A percentile compares a stretch with the other conserved stretches of the same genome.
phyloP scores from a whole-genome alignment of 2,888 invertebrate species.

The Tetrapedia diversipes region DNA sequence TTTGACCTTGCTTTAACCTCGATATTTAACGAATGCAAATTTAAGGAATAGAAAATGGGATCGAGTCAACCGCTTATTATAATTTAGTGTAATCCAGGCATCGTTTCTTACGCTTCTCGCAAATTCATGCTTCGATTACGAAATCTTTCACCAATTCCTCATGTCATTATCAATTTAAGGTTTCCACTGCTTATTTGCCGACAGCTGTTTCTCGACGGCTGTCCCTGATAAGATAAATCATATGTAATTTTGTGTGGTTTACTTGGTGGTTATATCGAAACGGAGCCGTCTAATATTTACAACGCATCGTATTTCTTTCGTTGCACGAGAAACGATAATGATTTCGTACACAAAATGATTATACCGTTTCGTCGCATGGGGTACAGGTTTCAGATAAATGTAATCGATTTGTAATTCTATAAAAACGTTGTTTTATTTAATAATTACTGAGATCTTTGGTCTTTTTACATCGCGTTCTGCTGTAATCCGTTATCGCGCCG shows the following conservation, averaged over 20 bases:
- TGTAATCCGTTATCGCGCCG: background rate
- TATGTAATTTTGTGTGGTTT: background rate
- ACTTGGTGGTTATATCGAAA: background rate
- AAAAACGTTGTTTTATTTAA: background rate
- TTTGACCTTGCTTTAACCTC: no score
- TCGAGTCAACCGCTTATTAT: no score
- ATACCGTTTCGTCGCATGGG: background rate
- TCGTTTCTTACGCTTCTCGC: no score
- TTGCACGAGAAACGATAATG: background rate
- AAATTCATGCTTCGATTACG: background rate
- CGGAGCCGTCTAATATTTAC: background rate
- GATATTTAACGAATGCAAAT: no score
- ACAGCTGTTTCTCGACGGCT: background rate
- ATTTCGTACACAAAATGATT: background rate
- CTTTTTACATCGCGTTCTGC: background rate
- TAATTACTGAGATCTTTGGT: background rate
- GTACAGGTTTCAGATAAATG: background rate
- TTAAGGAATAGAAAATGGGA: no score
- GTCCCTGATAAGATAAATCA: slow-evolving; percentile 41
- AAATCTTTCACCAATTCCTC: background rate
- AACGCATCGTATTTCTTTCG: background rate
- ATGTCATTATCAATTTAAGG: background rate
- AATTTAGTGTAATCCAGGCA: no score
- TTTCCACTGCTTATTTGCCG: background rate
- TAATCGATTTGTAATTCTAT: background rate